Percentiles rank a stretch among this genome's conserved stretches.
Evolutionary conservation across 2,113 vertebrate species (phyloP).

Genomic region (Pipa parva): DNA sequence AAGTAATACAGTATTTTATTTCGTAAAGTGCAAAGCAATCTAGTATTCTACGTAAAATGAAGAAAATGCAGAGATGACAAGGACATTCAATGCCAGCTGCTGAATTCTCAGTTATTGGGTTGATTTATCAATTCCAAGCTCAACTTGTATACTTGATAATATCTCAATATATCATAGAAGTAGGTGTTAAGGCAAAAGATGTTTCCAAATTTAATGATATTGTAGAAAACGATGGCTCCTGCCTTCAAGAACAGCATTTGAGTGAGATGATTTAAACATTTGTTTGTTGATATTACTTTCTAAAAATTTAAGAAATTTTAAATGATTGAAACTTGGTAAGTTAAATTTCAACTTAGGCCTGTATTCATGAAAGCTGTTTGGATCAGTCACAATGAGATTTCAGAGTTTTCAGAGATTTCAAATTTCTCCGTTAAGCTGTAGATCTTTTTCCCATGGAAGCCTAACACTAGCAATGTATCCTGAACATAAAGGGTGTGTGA

Average conservation of each 20-base stretch:
- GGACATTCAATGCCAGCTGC: conserved; percentile 29
- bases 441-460: too few relatives aligned
- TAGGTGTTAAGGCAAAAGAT: conserved; percentile 17
- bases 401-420: background rate
- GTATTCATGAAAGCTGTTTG: conserved; percentile 12
- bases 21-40: conserved; percentile 4
- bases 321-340: conserved; percentile 20
- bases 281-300: conserved; percentile 31
- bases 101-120: conserved; percentile 24
- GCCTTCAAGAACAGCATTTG: conserved; percentile 12
- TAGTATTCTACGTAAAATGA: conserved; percentile 5
- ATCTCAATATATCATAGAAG: conserved; percentile 29
- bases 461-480: too few relatives aligned
- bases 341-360: conserved; percentile 4
- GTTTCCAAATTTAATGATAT: conserved; percentile 30
- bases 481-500: too few relatives aligned
- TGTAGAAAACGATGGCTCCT: background rate
- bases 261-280: conserved; percentile 16
- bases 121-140: conserved; percentile 35
- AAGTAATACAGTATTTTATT: background rate
- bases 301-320: conserved; percentile 30
- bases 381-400: conserved; percentile 14
- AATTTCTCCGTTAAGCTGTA: too few relatives aligned
- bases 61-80: conserved; percentile 19
- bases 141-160: conserved; percentile 24